These are phyloP conservation scores for Zosterops japonicus DNA, from an alignment of 2,113 vertebrate species.

Conservation along the genomic window DNA sequence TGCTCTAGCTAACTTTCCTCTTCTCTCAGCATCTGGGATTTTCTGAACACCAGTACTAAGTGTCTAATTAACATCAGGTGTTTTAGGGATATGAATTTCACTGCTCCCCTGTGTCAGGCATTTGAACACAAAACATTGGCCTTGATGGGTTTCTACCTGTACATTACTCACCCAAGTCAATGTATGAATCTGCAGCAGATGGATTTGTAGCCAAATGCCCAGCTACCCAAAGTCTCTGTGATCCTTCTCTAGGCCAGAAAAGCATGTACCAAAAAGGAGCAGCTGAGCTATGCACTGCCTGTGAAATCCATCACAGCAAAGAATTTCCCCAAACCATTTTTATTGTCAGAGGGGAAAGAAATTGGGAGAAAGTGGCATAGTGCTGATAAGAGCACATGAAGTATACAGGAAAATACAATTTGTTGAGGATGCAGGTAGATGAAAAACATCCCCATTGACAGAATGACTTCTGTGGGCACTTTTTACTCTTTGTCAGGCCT, in stretches of 20 bases:
- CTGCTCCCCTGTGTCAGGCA: neutral
- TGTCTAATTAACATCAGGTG: neutral
- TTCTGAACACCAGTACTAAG: neutral
- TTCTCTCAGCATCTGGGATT: neutral
- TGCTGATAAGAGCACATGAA: conserved; percentile 30
- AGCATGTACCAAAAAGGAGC: neutral
- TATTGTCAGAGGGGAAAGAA: neutral
- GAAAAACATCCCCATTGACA: conserved; percentile 29
- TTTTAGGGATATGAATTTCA: neutral
- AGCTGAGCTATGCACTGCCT: neutral
- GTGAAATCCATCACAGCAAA: neutral
- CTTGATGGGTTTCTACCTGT: neutral
- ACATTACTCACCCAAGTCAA: rapidly evolving
- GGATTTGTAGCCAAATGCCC: neutral
- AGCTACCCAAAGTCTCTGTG: neutral
- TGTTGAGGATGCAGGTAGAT: conserved; percentile 11
- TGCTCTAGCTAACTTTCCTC: neutral
- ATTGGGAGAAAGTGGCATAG: neutral
- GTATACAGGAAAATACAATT: conserved; percentile 13
- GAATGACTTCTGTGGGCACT: neutral
- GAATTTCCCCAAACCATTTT: neutral
- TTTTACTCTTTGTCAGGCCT: conserved; percentile 41
- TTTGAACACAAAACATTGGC: neutral
- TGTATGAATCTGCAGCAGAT: neutral
- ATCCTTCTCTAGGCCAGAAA: neutral